Conservation (phyloP, 2,113 vertebrate genomes). For the Anarhynchus alexandrinus region DNA sequence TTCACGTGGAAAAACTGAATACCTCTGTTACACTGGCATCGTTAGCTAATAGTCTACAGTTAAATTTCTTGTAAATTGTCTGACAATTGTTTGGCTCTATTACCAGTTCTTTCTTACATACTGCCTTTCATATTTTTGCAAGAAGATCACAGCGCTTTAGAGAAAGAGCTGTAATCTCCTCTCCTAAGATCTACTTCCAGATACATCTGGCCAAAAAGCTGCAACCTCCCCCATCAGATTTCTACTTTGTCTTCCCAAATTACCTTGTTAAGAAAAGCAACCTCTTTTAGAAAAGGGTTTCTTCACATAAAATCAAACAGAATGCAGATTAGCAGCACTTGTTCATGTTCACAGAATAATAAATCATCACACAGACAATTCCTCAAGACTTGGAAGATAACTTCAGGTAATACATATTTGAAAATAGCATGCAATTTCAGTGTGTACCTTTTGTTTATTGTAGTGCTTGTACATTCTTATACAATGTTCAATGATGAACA, state of each 20-base stretch:
- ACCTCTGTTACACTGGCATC: not conserved
- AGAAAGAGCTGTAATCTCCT: not conserved
- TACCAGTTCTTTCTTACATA: not conserved
- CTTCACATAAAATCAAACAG: not conserved
- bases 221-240: not conserved
- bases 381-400: not conserved
- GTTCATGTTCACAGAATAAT: not conserved
- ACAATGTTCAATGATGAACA: conserved; percentile 97
- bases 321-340: not conserved
- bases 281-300: not conserved
- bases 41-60: not conserved
- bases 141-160: not conserved
- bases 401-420: accelerated
- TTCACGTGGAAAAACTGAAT: not conserved
- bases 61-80: not conserved
- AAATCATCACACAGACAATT: not conserved
- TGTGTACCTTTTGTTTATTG: conserved; percentile 83
- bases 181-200: not conserved
- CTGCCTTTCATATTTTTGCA: not conserved
- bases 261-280: not conserved
- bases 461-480: conserved; percentile 96
- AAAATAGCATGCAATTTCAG: not conserved
- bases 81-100: not conserved
- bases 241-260: not conserved
- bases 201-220: not conserved